A percentile compares a stretch with the other conserved stretches of the same genome.
Evolutionary conservation across 2,888 invertebrate species (phyloP).

Genomic region (Cyrtodaria siliqua): DNA sequence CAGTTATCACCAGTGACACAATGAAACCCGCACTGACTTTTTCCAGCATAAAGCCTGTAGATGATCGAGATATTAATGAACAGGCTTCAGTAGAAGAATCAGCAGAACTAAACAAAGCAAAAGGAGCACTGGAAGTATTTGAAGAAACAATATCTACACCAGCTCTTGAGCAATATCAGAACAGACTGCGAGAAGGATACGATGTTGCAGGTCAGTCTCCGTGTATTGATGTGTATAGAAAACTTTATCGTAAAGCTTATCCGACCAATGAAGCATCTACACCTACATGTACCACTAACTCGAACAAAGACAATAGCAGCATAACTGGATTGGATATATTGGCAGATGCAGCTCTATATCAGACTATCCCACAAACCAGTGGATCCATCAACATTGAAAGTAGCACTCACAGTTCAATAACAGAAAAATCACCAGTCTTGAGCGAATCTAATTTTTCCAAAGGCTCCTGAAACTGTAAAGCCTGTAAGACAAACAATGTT

Average conservation of each 20-base stretch:
- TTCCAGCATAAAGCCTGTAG: not conserved
- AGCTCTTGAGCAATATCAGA: not conserved
- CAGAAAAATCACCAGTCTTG: conserved; percentile 8
- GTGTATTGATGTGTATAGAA: conserved; percentile 36
- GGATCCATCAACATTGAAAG: not conserved
- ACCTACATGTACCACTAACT: not conserved
- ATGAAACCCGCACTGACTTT: conserved; percentile 17
- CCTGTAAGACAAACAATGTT: conserved; percentile 1
- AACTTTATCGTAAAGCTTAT: conserved; percentile 32
- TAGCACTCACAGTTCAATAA: not conserved
- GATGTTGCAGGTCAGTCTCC: conserved; percentile 32
- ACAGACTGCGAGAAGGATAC: conserved; percentile 16
- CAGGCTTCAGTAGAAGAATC: not conserved
- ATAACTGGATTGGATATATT: conserved; percentile 23
- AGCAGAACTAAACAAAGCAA: conserved; percentile 12
- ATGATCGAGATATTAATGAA: not conserved
- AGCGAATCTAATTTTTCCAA: no score
- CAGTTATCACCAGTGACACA: conserved; percentile 1
- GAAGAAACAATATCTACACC: conserved; percentile 28
- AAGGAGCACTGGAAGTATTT: conserved; percentile 32
- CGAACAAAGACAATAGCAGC: no score
- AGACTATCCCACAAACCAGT: not conserved
- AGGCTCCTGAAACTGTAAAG: conserved; percentile 10
- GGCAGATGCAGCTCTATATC: conserved; percentile 12
- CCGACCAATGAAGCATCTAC: not conserved